phyloP scores from a whole-genome alignment of 2,888 invertebrate genomes.

The Cosmorhoe ocellata region DNA sequence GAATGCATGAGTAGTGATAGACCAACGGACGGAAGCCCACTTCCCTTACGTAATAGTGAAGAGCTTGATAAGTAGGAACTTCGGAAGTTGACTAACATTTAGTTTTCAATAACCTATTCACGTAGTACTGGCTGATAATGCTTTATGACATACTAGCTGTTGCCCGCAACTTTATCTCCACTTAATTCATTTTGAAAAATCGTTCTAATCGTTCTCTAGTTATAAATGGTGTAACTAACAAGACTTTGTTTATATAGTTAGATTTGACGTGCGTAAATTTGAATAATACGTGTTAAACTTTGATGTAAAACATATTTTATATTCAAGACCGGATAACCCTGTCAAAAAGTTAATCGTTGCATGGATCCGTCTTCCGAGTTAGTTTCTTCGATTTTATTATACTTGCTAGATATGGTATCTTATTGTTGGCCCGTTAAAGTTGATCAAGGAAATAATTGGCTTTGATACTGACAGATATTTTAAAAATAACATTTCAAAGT shows the following conservation, averaged over 20 bases:
- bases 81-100: conserved; percentile 55
- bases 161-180: no score
- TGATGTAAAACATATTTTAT: conserved; percentile 7
- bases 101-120: conserved; percentile 40
- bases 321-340: conserved; percentile 4
- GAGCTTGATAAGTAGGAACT: conserved; percentile 53
- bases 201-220: no score
- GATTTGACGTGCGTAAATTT: conserved; percentile 14
- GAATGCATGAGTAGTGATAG: conserved; percentile 20
- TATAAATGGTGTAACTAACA: no score
- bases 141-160: conserved; percentile 17
- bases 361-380: no score
- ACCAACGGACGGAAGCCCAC: conserved; percentile 49
- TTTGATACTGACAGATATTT: no score
- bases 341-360: conserved; percentile 3
- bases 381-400: no score
- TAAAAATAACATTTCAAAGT: no score
- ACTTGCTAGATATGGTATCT: no score
- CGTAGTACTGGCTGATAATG: conserved; percentile 36
- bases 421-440: no score
- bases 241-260: no score
- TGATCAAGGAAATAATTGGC: no score
- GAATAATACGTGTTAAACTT: conserved; percentile 8
- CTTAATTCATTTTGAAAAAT: no score
- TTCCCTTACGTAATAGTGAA: conserved; percentile 54